Evolutionary conservation across 2,888 invertebrate genomes (phyloP).

Genomic region (Panorpa germanica): DNA sequence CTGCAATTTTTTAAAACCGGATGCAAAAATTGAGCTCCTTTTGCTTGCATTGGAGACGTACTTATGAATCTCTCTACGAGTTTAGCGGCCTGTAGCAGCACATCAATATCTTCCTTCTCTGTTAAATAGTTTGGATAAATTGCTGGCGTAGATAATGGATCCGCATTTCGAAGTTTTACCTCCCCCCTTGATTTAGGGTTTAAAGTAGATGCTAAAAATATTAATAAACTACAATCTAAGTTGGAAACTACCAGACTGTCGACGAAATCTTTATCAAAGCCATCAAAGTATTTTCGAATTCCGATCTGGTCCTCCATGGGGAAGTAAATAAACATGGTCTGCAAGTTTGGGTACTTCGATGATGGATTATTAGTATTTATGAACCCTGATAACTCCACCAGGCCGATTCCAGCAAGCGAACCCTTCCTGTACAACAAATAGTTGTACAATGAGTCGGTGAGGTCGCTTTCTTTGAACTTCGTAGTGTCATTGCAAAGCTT

Average conservation of each 20-base stretch:
- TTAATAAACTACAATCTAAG: conserved; percentile 15
- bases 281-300: no score
- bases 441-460: no score
- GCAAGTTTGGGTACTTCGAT: no score
- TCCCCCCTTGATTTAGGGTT: conserved; percentile 30
- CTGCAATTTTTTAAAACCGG: conserved; percentile 18
- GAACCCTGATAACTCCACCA: no score
- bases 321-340: no score
- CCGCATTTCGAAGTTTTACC: conserved; percentile 27
- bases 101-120: conserved; percentile 32
- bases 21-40: conserved; percentile 17
- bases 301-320: no score
- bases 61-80: conserved; percentile 18
- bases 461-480: no score
- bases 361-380: no score
- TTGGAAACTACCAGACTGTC: conserved; percentile 12
- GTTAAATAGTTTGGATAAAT: conserved; percentile 47
- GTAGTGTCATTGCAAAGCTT: no score
- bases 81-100: conserved; percentile 28
- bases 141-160: conserved; percentile 36
- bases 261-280: no score
- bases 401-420: no score
- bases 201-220: conserved; percentile 15
- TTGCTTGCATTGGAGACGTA: conserved; percentile 22
- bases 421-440: no score